Evolutionary conservation across 1,140 invertebrate species (phyloP).

Genomic region (Campoletis sonorensis): DNA sequence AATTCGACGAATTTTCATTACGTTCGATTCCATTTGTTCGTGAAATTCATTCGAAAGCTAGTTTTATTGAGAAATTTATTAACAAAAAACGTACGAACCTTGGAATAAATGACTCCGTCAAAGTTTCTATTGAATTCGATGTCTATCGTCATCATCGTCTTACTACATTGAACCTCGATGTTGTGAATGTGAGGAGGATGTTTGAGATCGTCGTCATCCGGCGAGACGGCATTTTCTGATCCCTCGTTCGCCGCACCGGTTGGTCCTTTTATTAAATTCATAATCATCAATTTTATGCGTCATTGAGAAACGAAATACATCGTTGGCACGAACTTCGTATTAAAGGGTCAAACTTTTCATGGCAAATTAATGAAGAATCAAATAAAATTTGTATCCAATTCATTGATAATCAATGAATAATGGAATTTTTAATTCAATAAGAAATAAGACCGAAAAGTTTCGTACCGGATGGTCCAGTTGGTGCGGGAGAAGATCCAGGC

Average conservation of each 20-base stretch:
- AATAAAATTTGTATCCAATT: no score
- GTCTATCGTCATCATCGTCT: constrained; percentile 89
- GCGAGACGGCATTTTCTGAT: constrained; percentile 44
- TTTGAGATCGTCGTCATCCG: constrained; percentile 75
- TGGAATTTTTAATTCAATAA: no score
- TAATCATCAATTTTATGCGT: not conserved
- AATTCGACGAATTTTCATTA: not conserved
- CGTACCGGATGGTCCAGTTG: no score
- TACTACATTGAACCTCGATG: constrained; percentile 86
- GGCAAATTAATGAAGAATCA: no score
- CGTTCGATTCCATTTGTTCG: not conserved
- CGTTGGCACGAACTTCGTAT: no score
- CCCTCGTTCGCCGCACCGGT: constrained; percentile 1
- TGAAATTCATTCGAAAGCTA: not conserved
- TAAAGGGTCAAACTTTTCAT: no score
- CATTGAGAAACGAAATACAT: not conserved
- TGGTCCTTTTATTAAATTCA: constrained; percentile 10
- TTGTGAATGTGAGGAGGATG: constrained; percentile 86
- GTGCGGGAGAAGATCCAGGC: no score
- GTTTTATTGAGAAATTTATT: not conserved
- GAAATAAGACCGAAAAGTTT: no score
- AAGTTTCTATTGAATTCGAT: constrained; percentile 87
- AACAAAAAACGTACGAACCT: constrained; percentile 73
- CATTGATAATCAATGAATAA: no score
- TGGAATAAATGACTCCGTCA: constrained; percentile 89